Evolutionary conservation across 2,797 vertebrate species (phyloP).

Genomic region (Tiaroga cobitis): DNA sequence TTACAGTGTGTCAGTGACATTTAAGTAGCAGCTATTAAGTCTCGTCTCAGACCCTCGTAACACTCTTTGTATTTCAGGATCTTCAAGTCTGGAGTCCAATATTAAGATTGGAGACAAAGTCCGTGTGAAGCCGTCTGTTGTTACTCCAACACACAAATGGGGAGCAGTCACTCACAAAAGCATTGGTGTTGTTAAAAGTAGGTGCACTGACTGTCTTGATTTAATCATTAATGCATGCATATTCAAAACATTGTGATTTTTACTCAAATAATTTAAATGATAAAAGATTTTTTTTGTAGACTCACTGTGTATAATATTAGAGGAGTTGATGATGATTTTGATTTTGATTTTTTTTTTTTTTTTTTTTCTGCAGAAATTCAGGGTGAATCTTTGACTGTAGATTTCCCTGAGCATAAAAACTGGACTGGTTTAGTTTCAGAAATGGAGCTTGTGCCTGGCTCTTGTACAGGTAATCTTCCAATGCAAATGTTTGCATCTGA

Average conservation of each 20-base stretch:
- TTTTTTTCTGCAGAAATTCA: neutral
- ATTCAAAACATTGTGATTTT: neutral
- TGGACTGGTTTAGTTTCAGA: slow-evolving; percentile 47
- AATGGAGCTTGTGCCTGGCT: slow-evolving; percentile 29
- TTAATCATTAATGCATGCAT: too few relatives aligned
- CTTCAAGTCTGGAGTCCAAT: neutral
- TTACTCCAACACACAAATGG: slow-evolving; percentile 45
- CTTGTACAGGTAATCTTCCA: neutral
- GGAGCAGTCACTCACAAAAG: slow-evolving; percentile 20
- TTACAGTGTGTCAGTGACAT: neutral
- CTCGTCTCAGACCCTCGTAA: neutral
- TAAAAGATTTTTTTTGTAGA: neutral
- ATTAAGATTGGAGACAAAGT: slow-evolving; percentile 37
- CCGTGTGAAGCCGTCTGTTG: slow-evolving; percentile 22
- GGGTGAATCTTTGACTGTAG: slow-evolving; percentile 12
- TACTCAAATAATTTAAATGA: neutral
- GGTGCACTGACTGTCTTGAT: neutral
- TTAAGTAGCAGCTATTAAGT: slow-evolving; percentile 6
- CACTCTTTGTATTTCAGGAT: slow-evolving; percentile 1
- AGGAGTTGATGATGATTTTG: neutral
- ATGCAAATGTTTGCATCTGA: neutral
- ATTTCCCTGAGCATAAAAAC: slow-evolving; percentile 43
- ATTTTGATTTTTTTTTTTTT: neutral
- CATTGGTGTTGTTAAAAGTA: slow-evolving; percentile 16
- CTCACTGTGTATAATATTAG: too few relatives aligned